phyloP scores from a whole-genome alignment of 30 jellyfish, hydroid and myxozoan species.

The Turritopsis dohrnii region DNA sequence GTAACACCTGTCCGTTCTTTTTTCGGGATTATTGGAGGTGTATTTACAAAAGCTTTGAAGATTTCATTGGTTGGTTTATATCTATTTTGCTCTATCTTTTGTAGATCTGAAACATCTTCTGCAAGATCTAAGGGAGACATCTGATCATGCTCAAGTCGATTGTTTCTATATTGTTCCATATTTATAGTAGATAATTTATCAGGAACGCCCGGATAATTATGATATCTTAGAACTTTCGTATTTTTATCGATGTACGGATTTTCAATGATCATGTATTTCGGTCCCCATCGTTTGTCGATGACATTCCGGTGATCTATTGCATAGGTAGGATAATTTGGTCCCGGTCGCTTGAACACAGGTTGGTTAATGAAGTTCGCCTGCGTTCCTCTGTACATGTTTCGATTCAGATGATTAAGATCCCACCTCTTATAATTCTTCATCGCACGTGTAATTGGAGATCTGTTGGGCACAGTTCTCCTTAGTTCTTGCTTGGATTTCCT shows the following conservation, averaged over 20 bases:
- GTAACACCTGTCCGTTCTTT: not conserved
- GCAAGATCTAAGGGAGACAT: not conserved
- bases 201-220: not conserved
- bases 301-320: not conserved
- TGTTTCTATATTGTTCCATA: not conserved
- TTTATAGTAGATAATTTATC: not conserved
- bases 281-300: constrained; percentile 32
- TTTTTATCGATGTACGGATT: constrained; percentile 1
- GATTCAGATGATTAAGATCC: not conserved
- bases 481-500: not conserved
- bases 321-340: not conserved
- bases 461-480: not conserved
- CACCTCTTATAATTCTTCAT: not conserved
- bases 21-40: constrained; percentile 6
- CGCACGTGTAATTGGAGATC: not conserved
- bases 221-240: not conserved
- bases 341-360: not conserved
- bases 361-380: not conserved
- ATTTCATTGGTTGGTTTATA: constrained; percentile 5
- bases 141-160: not conserved
- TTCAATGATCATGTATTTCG: constrained; percentile 17
- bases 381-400: not conserved
- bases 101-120: not conserved
- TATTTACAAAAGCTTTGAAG: not conserved
- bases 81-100: not conserved